phyloP scores from a whole-genome alignment of 37 sponge, comb jelly and placozoan species.

The Ianthella basta region DNA sequence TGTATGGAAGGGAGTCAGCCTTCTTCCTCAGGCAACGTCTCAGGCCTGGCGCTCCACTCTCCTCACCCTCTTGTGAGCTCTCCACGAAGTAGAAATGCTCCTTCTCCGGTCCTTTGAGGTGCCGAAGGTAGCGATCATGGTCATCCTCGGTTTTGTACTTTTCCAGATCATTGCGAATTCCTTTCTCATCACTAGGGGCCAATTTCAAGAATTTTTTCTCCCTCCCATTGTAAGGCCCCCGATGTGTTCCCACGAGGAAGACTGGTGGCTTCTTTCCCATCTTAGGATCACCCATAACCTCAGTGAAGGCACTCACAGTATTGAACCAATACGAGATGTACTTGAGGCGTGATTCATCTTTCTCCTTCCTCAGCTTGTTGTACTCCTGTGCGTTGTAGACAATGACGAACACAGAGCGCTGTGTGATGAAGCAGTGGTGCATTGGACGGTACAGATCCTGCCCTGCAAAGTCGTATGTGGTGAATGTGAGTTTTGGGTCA shows the following conservation, averaged over 20 bases:
- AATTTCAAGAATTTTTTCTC: not conserved
- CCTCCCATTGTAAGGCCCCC: not conserved
- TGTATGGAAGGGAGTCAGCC: slow-evolving; percentile 30
- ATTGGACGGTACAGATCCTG: slow-evolving; percentile 70
- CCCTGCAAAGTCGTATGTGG: slow-evolving; percentile 69
- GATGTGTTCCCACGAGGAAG: slow-evolving; percentile 55
- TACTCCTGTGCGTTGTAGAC: slow-evolving; percentile 43
- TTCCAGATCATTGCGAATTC: slow-evolving; percentile 15
- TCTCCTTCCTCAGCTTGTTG: not conserved
- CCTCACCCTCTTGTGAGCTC: not conserved
- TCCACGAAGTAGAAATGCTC: slow-evolving; percentile 13
- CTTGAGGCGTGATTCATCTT: not conserved
- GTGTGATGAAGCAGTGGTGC: slow-evolving; percentile 78
- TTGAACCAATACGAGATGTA: slow-evolving; percentile 64
- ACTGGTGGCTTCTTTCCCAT: slow-evolving; percentile 36
- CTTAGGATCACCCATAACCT: not conserved
- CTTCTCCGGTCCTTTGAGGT: not conserved
- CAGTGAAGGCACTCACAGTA: slow-evolving; percentile 55
- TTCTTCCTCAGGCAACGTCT: slow-evolving; percentile 11
- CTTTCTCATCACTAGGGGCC: slow-evolving; percentile 19
- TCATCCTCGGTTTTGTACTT: not conserved
- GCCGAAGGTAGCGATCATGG: not conserved
- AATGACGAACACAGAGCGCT: slow-evolving; percentile 53
- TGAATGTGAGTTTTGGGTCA: slow-evolving; percentile 16
- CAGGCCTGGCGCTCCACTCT: slow-evolving; percentile 52